These are phyloP conservation scores for Cebus imitator DNA, from an alignment of 2,113 vertebrate genomes.

Conservation along the genomic window DNA sequence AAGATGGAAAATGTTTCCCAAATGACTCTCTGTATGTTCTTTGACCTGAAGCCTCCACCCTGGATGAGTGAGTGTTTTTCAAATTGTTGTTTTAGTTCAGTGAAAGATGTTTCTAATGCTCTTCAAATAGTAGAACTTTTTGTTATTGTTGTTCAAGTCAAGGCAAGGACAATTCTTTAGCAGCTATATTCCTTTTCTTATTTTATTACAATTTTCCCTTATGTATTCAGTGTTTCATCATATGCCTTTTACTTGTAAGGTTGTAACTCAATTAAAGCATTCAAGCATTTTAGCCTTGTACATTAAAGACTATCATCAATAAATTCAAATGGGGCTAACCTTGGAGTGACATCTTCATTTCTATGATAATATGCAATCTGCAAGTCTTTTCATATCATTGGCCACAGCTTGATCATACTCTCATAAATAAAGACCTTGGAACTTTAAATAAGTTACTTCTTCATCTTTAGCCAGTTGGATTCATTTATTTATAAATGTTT, in stretches of 20 bases:
- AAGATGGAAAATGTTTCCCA: not conserved
- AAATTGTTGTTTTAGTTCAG: slow-evolving; percentile 16
- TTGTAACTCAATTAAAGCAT: slow-evolving; percentile 42
- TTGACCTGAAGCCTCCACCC: not conserved
- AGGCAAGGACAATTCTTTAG: not conserved
- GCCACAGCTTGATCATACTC: not conserved
- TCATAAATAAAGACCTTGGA: slow-evolving; percentile 68
- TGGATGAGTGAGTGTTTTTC: not conserved
- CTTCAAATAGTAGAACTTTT: not conserved
- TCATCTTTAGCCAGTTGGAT: slow-evolving; percentile 39
- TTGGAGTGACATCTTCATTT: slow-evolving; percentile 73
- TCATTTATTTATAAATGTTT: slow-evolving; percentile 63
- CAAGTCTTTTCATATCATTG: slow-evolving; percentile 45
- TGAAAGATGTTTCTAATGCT: not conserved
- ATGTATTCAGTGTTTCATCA: not conserved
- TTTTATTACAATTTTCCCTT: slow-evolving; percentile 7
- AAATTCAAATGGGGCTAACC: slow-evolving; percentile 56
- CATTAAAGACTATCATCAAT: slow-evolving; percentile 55
- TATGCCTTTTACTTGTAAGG: not conserved
- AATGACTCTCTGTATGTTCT: not conserved
- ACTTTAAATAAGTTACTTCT: slow-evolving; percentile 67
- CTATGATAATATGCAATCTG: slow-evolving; percentile 9
- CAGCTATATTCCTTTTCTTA: not conserved
- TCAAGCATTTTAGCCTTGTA: slow-evolving; percentile 50
- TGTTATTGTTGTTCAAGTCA: not conserved